Evolutionary conservation across 2,113 vertebrate species (phyloP).

Genomic region (Xiphophorus maculatus): DNA sequence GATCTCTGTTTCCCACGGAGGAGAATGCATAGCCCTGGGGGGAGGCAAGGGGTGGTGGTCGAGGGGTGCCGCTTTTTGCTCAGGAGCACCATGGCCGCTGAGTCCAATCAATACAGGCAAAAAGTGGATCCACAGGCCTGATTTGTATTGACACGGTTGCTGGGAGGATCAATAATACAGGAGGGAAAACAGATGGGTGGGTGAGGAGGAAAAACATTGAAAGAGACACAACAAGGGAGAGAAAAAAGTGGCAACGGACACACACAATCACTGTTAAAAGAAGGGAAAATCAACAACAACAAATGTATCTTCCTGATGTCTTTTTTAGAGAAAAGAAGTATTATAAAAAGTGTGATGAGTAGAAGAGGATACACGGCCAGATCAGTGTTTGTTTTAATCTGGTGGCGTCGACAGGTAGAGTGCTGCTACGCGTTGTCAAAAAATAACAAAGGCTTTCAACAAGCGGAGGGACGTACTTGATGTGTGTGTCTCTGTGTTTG

Average conservation of each 20-base stretch:
- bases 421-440: neutral
- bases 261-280: conserved; percentile 2
- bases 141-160: conserved; percentile 51
- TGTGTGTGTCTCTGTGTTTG: conserved; percentile 26
- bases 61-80: conserved; percentile 4
- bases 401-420: conserved; percentile 39
- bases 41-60: neutral
- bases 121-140: conserved; percentile 46
- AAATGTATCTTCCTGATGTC: conserved; percentile 28
- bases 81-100: conserved; percentile 20
- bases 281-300: neutral
- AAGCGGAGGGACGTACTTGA: conserved; percentile 39
- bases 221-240: neutral
- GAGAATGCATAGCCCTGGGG: conserved; percentile 25
- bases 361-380: conserved; percentile 46
- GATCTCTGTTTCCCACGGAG: conserved; percentile 51
- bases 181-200: neutral
- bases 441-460: conserved; percentile 30
- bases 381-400: conserved; percentile 56
- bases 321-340: conserved; percentile 26
- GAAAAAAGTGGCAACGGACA: conserved; percentile 5
- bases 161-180: conserved; percentile 56
- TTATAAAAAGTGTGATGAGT: conserved; percentile 57
- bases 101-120: conserved; percentile 46
- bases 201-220: conserved; percentile 7